Base-by-base conservation (phyloP, 2,888 invertebrate genomes). In the Luperina nickerlii region DNA sequence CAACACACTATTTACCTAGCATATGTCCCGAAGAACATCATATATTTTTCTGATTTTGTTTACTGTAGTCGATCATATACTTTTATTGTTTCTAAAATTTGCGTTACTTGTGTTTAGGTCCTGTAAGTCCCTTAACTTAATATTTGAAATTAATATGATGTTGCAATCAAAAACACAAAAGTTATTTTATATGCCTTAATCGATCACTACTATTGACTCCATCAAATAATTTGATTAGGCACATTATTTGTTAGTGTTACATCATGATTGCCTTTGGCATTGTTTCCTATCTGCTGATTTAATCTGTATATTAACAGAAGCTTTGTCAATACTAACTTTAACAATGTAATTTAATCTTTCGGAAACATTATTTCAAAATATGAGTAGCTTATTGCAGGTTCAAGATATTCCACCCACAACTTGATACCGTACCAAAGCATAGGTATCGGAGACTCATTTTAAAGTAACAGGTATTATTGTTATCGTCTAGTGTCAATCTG, bases 401-500 rank as follows among this genome's bases (percentile, higher is more conserved):
- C 67, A 74, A 80, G 48, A 67, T 69, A 80, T 65, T 54, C 45
- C 74, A 80, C 42, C n/a, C 63, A 74, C 63, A 45, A 11, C 32
- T 27, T 67, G 6, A 24, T 74, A 77, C 24, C 48, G 6, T 27
- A 62, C 15, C 32, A 38, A 66, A 83, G 62, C 63, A 48, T 68
- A 79, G 48, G 38, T 72, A 81, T 79, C 48, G 20, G 42, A 60
- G 45, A 13, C 60, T 76, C 38, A 86, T 73, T 83, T 81, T 74
- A 81, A 84, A 76, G 82, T 84, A 83, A 87, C 86, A 84, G 82
- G 79, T 81, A 85, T 73, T 76, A 68, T 48, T 80, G 62, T 73
- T 73, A 86, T 72, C 81, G 83, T 88, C 87, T 87, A 90, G 88
- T 91, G 89, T 87, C 89, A 91, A 81, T 79, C 69, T 74, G 89